Evolutionary conservation across 2,113 vertebrate species (phyloP).

Genomic region (Phocoena sinus): DNA sequence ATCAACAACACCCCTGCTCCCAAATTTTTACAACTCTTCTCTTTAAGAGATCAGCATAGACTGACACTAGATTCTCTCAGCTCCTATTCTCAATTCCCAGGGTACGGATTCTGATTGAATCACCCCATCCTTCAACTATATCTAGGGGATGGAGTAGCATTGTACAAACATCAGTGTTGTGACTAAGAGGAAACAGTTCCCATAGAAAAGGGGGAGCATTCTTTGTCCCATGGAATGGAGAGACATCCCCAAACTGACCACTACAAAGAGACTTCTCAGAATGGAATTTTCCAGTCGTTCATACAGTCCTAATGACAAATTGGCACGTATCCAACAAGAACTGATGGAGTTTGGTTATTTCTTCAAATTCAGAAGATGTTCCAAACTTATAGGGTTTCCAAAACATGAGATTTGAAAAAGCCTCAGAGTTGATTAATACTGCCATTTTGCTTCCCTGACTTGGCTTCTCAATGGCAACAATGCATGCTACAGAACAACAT

Average conservation of each 20-base stretch:
- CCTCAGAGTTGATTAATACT: slow-evolving; percentile 12
- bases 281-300: neutral
- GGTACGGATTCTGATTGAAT: neutral
- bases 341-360: neutral
- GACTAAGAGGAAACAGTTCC: neutral
- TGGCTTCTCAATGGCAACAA: slow-evolving; percentile 19
- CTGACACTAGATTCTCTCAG: neutral
- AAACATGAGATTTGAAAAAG: slow-evolving; percentile 29
- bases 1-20: neutral
- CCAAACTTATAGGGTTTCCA: slow-evolving; percentile 7
- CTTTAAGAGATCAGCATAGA: neutral
- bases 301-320: neutral
- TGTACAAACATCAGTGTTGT: neutral
- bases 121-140: neutral
- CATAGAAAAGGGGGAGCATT: neutral
- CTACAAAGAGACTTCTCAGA: neutral
- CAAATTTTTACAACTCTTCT: neutral
- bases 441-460: slow-evolving; percentile 42
- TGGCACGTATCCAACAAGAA: neutral
- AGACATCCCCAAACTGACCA: neutral
- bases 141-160: neutral
- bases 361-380: slow-evolving; percentile 8
- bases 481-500: neutral
- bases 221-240: neutral
- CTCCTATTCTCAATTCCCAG: neutral